Evolutionary conservation across 2,113 vertebrate species (phyloP), one percentile per base, ranked within the genome.

Genomic region (Cyanistes caeruleus): DNA sequence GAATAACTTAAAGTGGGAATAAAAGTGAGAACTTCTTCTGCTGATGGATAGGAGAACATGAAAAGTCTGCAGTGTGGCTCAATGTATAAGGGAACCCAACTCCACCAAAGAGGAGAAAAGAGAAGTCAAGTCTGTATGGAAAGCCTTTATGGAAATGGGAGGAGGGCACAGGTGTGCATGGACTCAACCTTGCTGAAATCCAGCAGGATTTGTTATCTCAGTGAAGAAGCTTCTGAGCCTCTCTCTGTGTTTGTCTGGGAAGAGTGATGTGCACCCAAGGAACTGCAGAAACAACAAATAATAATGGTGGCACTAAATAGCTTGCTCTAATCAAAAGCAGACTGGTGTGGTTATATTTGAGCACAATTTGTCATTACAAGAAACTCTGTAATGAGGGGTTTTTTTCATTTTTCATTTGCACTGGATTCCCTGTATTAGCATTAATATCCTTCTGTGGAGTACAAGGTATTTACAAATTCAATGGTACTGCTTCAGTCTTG

Each of bases 301-400:
- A 83, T 41, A 95, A 86, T 15, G 0, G 72, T 2, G 0, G 94
- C 73, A 67, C 73, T 92, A 87, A 96, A 84, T 49, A 62, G 56
- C 60, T 93, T 82, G n/a, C 88, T 92, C 88, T 97, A 95, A 95
- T 95, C 92, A 81, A 79, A 95, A 95, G 62, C 96, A 95, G 95
- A 87, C 69, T 84, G 86, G 68, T 81, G 93, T 90, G 76, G 92
- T 96, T 96, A 9, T 93, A 90, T 90, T 49, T 87, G 79, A 95
- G 76, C 64, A 33, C 73, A n/a, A n/a, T n/a, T n/a, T 92, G 88
- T 95, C 90, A 89, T 95, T 97, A 94, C 64, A 79, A 93, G 92
- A 81, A 93, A 92, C 65, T 95, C 73, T 52, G 52, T 95, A 92
- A 94, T 90, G 85, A 94, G 83, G 56, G 44, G 13, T 84, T 88